These are phyloP conservation scores for Toxotes lorentzi DNA, from an alignment of 2,797 vertebrate genomes.

Conservation along the genomic window DNA sequence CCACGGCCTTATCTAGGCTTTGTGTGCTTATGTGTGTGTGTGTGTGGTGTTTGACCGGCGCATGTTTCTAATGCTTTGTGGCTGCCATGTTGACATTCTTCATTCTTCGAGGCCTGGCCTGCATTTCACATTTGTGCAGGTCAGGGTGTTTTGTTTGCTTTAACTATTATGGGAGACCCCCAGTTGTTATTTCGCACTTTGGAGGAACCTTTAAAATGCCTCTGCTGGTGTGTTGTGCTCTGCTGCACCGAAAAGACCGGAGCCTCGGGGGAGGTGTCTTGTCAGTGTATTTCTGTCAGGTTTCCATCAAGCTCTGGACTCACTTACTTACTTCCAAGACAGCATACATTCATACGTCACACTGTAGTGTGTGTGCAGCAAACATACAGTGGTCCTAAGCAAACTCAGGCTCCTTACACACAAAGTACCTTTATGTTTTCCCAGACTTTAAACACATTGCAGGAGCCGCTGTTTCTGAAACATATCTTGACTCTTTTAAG, in stretches of 20 bases:
- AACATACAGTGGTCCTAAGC: constrained; percentile 50
- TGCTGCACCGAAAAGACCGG: constrained; percentile 49
- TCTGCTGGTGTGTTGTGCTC: constrained; percentile 61
- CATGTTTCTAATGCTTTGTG: constrained; percentile 68
- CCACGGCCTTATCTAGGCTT: constrained; percentile 59
- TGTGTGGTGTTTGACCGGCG: constrained; percentile 44
- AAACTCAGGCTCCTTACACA: constrained; percentile 46
- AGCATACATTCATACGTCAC: constrained; percentile 38
- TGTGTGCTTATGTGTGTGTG: constrained; percentile 42
- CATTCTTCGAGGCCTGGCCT: constrained; percentile 78
- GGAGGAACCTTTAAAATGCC: constrained; percentile 72
- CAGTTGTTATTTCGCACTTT: constrained; percentile 82
- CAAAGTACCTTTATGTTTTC: constrained; percentile 37
- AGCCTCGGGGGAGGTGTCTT: constrained; percentile 56
- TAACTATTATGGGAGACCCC: constrained; percentile 76
- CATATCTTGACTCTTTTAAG: constrained; percentile 60
- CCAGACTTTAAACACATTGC: constrained; percentile 61
- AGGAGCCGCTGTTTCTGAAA: constrained; percentile 58
- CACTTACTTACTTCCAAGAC: constrained; percentile 33
- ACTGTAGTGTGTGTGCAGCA: constrained; percentile 45
- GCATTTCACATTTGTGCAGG: constrained; percentile 76
- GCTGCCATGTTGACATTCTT: constrained; percentile 82
- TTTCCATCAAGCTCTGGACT: constrained; percentile 37
- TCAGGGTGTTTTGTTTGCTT: constrained; percentile 78
- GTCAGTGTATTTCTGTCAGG: constrained; percentile 37